These are phyloP conservation scores for Sinopyrophorus schimmeli DNA, from an alignment of 2,888 invertebrate species.

Conservation along the genomic window DNA sequence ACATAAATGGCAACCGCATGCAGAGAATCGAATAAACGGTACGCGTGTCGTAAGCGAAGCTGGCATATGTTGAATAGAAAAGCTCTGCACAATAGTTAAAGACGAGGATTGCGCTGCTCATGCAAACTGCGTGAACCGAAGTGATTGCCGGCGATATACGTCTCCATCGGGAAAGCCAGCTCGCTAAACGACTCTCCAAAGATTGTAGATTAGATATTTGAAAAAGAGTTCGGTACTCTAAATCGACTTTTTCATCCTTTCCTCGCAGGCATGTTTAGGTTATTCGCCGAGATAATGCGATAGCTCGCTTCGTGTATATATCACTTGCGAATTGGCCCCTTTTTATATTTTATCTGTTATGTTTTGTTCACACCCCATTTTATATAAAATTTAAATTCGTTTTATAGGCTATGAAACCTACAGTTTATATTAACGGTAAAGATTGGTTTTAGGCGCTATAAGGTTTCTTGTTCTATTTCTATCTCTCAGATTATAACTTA, in stretches of 20 bases:
- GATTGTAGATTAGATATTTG: conserved; percentile 54
- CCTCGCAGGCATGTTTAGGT: conserved; percentile 38
- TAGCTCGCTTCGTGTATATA: conserved; percentile 40
- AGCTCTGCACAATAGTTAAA: conserved; percentile 33
- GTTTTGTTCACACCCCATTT: conserved; percentile 43
- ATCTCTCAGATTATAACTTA: no score
- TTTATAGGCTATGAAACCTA: conserved; percentile 32
- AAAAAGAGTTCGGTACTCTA: conserved; percentile 48
- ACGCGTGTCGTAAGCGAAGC: conserved; percentile 13
- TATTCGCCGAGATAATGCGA: conserved; percentile 42
- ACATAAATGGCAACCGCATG: conserved; percentile 30
- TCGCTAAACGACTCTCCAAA: conserved; percentile 52
- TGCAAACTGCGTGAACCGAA: conserved; percentile 48
- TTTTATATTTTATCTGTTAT: conserved; percentile 41
- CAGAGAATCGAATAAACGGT: conserved; percentile 21
- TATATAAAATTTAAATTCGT: conserved; percentile 33
- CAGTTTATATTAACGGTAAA: conserved; percentile 16
- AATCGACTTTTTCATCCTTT: conserved; percentile 51
- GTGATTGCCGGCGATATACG: conserved; percentile 47
- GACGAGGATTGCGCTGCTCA: conserved; percentile 35
- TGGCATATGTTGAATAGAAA: conserved; percentile 23
- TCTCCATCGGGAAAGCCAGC: conserved; percentile 42
- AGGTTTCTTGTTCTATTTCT: no score
- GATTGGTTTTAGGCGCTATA: no score
- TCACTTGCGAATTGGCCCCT: conserved; percentile 42